These are phyloP conservation scores for Lepeophtheirus nordmannii DNA, from an alignment of 2,888 invertebrate genomes.

Conservation along the genomic window DNA sequence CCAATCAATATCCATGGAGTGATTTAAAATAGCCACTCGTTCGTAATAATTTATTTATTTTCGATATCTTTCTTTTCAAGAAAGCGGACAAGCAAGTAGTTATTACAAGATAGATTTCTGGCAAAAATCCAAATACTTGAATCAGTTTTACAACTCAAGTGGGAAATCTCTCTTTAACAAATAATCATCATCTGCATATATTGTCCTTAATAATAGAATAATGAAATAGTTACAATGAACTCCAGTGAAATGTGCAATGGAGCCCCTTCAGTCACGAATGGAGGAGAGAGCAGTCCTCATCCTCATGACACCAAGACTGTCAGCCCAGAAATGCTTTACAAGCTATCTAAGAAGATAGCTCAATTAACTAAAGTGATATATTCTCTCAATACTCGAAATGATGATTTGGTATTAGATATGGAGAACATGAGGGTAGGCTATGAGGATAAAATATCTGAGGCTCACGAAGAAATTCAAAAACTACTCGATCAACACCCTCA, in stretches of 20 bases:
- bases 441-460: constrained; percentile 2
- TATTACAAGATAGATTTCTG: too few species aligned
- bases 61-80: too few species aligned
- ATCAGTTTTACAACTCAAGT: too few species aligned
- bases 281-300: too few species aligned
- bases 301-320: constrained; percentile 11
- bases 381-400: constrained; percentile 23
- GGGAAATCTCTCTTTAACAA: too few species aligned
- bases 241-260: constrained; percentile 1
- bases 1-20: too few species aligned
- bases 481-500: constrained; percentile 40
- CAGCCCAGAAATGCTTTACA: constrained; percentile 28
- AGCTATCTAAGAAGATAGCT: constrained; percentile 28
- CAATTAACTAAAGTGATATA: constrained; percentile 28
- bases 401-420: constrained; percentile 15
- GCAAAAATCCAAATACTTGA: too few species aligned
- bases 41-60: too few species aligned
- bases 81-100: too few species aligned
- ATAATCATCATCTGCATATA: too few species aligned
- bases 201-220: too few species aligned
- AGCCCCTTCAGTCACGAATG: background rate
- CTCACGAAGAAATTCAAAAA: background rate
- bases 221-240: background rate
- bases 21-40: too few species aligned
- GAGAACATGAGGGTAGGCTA: background rate